Evolutionary conservation across 2,888 invertebrate species (phyloP).

Genomic region (Lobophora halterata): DNA sequence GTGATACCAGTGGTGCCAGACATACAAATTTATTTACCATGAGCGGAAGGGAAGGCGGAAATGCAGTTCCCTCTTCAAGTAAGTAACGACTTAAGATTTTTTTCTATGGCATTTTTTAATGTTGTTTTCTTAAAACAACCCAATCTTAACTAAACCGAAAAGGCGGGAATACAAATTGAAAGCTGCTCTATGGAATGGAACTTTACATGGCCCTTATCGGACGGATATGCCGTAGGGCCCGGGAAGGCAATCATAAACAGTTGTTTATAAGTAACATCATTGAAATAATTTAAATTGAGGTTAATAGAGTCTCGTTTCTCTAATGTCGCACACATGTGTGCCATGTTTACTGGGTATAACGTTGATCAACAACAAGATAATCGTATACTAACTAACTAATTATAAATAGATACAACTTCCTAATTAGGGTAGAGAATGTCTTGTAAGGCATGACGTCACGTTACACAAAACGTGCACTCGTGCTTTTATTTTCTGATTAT

Average conservation of each 20-base stretch:
- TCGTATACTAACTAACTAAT: slow-evolving; percentile 38
- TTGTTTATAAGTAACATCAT: slow-evolving; percentile 69
- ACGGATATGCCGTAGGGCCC: slow-evolving; percentile 64
- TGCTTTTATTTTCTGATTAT: neutral
- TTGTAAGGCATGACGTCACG: slow-evolving; percentile 41
- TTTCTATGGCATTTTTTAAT: slow-evolving; percentile 22
- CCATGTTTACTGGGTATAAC: slow-evolving; percentile 67
- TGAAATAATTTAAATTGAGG: slow-evolving; percentile 76
- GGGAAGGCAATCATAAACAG: slow-evolving; percentile 67
- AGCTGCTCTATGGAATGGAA: slow-evolving; percentile 50
- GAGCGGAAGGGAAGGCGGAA: slow-evolving; percentile 78
- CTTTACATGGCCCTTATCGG: slow-evolving; percentile 61
- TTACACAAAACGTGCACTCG: slow-evolving; percentile 5
- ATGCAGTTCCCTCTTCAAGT: slow-evolving; percentile 79
- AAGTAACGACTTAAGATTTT: slow-evolving; percentile 52
- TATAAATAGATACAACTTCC: slow-evolving; percentile 52
- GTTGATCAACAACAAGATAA: slow-evolving; percentile 65
- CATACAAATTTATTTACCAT: slow-evolving; percentile 68
- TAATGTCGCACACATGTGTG: slow-evolving; percentile 76
- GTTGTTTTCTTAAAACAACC: slow-evolving; percentile 28
- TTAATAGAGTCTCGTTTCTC: slow-evolving; percentile 72
- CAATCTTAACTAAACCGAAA: too few relatives aligned
- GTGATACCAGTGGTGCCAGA: slow-evolving; percentile 73
- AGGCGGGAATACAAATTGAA: slow-evolving; percentile 33
- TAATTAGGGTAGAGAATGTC: slow-evolving; percentile 51